phyloP scores from a whole-genome alignment of 2,888 invertebrate genomes.

The Meteorus colon region DNA sequence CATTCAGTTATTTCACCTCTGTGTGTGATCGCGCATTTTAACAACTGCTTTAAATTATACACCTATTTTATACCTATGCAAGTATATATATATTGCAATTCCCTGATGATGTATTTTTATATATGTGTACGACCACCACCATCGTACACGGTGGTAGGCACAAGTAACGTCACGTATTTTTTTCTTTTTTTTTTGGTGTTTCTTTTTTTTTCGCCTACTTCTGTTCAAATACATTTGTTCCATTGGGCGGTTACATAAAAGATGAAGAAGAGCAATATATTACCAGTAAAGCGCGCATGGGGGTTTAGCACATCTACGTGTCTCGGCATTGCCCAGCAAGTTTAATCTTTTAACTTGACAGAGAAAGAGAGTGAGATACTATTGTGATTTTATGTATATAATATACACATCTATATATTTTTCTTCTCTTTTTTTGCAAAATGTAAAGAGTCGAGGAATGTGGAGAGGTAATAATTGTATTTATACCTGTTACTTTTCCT shows the following conservation, averaged over 20 bases:
- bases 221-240: slow-evolving; percentile 15
- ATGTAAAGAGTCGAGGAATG: slow-evolving; percentile 6
- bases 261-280: slow-evolving; percentile 31
- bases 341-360: slow-evolving; percentile 22
- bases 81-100: slow-evolving; percentile 3
- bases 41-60: slow-evolving; percentile 39
- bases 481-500: slow-evolving; percentile 1
- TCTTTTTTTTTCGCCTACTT: not conserved
- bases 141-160: slow-evolving; percentile 6
- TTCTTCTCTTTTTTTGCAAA: not conserved
- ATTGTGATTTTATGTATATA: slow-evolving; percentile 40
- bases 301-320: slow-evolving; percentile 28
- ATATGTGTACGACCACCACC: slow-evolving; percentile 26
- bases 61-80: not conserved
- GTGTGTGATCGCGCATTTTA: slow-evolving; percentile 43
- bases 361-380: slow-evolving; percentile 42
- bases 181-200: slow-evolving; percentile 41
- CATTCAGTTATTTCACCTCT: slow-evolving; percentile 55
- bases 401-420: not conserved
- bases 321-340: slow-evolving; percentile 16
- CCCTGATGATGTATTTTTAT: slow-evolving; percentile 26
- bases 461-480: not conserved
- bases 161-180: slow-evolving; percentile 35
- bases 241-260: slow-evolving; percentile 19
- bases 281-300: slow-evolving; percentile 11